Evolutionary conservation across 2,888 invertebrate species (phyloP).

Genomic region (Phaedon cochleariae): DNA sequence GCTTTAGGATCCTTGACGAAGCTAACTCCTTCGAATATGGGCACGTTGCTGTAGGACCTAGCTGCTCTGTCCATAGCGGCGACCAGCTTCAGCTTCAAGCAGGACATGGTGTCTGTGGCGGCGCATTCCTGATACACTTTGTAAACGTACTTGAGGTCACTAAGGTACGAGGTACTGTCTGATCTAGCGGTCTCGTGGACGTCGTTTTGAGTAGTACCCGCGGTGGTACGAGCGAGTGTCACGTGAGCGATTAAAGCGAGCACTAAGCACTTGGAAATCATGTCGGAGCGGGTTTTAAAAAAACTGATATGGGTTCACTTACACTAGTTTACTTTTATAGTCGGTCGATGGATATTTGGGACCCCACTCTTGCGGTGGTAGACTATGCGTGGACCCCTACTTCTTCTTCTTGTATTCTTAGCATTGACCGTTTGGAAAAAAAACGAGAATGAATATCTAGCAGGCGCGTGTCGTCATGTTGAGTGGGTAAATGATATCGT

Average conservation of each 20-base stretch:
- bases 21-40: conserved; percentile 77
- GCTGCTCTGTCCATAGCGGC: conserved; percentile 79
- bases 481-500: conserved; percentile 39
- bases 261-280: conserved; percentile 69
- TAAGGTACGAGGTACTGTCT: conserved; percentile 63
- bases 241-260: conserved; percentile 67
- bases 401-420: conserved; percentile 35
- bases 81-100: conserved; percentile 82
- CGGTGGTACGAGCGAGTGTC: conserved; percentile 65
- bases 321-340: conserved; percentile 59
- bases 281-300: conserved; percentile 52
- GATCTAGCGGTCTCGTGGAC: conserved; percentile 54
- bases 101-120: conserved; percentile 73
- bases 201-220: conserved; percentile 61
- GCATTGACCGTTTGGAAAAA: conserved; percentile 54
- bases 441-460: conserved; percentile 56
- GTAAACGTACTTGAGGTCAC: conserved; percentile 77
- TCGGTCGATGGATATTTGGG: conserved; percentile 24
- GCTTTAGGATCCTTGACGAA: conserved; percentile 71
- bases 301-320: conserved; percentile 61
- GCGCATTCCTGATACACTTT: conserved; percentile 85
- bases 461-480: conserved; percentile 51
- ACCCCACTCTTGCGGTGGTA: conserved; percentile 20
- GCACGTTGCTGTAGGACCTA: conserved; percentile 69
- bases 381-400: conserved; percentile 24